Conservation (phyloP, 2,888 invertebrate species). For the Meliscaeva auricollis region DNA sequence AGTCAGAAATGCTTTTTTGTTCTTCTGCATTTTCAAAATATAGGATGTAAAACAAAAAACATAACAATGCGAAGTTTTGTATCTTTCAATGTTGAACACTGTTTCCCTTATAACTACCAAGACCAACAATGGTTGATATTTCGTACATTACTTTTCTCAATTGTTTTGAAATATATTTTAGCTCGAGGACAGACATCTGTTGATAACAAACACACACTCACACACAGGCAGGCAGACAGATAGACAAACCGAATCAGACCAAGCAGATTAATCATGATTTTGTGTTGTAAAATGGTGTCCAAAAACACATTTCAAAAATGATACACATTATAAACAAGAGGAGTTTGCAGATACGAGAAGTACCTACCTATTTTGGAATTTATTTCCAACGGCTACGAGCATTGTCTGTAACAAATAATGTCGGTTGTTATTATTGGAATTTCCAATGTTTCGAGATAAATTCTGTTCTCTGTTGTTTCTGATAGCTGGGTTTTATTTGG, state of each 20-base stretch:
- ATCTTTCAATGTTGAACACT: no score
- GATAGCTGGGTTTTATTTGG: no score
- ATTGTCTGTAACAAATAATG: constrained; percentile 1
- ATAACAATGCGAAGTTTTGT: neutral
- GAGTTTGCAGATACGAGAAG: neutral
- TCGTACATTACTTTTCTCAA: constrained; percentile 14
- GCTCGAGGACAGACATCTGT: constrained; percentile 27
- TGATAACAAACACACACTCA: neutral
- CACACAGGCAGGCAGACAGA: neutral
- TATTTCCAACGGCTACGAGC: constrained; percentile 8
- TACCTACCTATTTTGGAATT: constrained; percentile 2
- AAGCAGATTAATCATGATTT: constrained; percentile 12
- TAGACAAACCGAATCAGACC: neutral
- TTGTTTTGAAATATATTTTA: constrained; percentile 38
- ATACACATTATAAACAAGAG: constrained; percentile 1
- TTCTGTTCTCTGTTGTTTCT: neutral
- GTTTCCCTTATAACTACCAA: no score
- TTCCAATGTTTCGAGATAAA: neutral
- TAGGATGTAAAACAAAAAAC: neutral
- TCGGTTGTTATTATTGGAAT: neutral
- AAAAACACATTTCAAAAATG: constrained; percentile 34
- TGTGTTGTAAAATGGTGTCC: constrained; percentile 30
- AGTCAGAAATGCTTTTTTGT: constrained; percentile 6
- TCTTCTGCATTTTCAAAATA: neutral
- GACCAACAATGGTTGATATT: neutral